phyloP scores from a whole-genome alignment of 2,888 invertebrate genomes.

The Corbicula japonica region DNA sequence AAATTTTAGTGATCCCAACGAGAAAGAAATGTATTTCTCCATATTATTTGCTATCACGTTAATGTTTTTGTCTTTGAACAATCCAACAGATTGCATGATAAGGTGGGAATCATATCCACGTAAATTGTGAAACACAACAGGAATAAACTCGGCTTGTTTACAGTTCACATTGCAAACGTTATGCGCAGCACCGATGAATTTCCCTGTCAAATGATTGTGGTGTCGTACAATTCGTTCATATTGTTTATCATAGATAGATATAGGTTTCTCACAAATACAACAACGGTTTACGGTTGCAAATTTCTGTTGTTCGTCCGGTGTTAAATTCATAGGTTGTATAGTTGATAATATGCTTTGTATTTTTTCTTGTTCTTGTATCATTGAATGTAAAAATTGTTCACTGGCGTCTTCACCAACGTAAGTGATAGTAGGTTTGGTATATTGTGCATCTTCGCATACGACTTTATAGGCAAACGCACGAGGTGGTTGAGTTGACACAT shows the following conservation, averaged over 20 bases:
- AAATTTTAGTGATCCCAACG: constrained; percentile 30
- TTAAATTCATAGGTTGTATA: constrained; percentile 36
- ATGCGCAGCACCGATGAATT: constrained; percentile 59
- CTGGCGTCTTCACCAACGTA: constrained; percentile 32
- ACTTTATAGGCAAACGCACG: no score
- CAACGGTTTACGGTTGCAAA: constrained; percentile 19
- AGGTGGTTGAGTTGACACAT: constrained; percentile 6
- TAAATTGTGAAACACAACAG: constrained; percentile 62
- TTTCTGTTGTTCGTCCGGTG: constrained; percentile 20
- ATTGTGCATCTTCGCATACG: constrained; percentile 24
- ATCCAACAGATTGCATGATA: constrained; percentile 43
- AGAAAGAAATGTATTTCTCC: constrained; percentile 39
- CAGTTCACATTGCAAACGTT: constrained; percentile 52
- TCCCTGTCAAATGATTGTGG: constrained; percentile 58
- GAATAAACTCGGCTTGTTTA: constrained; percentile 47
- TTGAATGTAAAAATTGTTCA: constrained; percentile 26
- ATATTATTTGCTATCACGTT: constrained; percentile 30
- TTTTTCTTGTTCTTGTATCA: constrained; percentile 50
- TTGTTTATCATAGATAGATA: no score
- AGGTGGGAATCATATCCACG: constrained; percentile 59
- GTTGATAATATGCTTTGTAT: constrained; percentile 33
- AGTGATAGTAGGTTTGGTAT: constrained; percentile 24
- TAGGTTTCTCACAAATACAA: constrained; percentile 41
- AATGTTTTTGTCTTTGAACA: constrained; percentile 32
- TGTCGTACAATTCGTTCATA: constrained; percentile 39